A percentile compares a stretch with the other conserved stretches of the same genome.
phyloP scores from a whole-genome alignment of 1,140 invertebrate species.

The Augochlora pura region DNA sequence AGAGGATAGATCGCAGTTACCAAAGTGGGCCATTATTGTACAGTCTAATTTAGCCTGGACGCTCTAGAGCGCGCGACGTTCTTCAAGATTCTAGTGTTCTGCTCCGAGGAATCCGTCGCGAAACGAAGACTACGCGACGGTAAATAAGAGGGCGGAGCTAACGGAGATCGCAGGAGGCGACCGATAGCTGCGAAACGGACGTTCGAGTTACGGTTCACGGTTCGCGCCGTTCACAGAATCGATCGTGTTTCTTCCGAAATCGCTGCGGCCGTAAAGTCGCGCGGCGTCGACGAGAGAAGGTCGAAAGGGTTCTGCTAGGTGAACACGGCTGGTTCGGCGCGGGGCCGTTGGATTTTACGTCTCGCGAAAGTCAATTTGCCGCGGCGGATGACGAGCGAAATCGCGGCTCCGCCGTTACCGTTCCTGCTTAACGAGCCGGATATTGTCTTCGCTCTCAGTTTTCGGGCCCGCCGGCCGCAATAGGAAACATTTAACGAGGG shows the following conservation, averaged over 20 bases:
- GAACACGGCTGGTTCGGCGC: no score
- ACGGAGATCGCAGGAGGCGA: no score
- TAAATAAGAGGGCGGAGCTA: no score
- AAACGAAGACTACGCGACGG: no score
- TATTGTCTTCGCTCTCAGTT: not conserved
- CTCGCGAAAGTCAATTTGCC: not conserved
- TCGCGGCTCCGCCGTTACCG: not conserved
- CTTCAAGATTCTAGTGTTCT: conserved; percentile 15
- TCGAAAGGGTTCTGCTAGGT: no score
- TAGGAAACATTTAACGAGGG: not conserved
- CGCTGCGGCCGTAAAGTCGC: not conserved
- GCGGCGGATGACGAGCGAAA: not conserved
- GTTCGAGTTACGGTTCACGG: no score
- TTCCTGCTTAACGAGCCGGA: not conserved
- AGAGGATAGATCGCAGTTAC: conserved; percentile 14
- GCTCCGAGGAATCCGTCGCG: not conserved
- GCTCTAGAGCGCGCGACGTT: conserved; percentile 8
- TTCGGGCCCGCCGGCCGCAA: not conserved
- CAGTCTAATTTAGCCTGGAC: conserved; percentile 27
- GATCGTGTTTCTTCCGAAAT: conserved; percentile 21
- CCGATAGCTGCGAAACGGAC: no score
- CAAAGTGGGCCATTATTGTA: conserved; percentile 48
- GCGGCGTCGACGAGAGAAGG: no score
- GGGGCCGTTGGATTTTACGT: no score
- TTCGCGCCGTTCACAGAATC: not conserved